phyloP scores from a whole-genome alignment of 2,888 invertebrate genomes.

The Stenodera caucasica region DNA sequence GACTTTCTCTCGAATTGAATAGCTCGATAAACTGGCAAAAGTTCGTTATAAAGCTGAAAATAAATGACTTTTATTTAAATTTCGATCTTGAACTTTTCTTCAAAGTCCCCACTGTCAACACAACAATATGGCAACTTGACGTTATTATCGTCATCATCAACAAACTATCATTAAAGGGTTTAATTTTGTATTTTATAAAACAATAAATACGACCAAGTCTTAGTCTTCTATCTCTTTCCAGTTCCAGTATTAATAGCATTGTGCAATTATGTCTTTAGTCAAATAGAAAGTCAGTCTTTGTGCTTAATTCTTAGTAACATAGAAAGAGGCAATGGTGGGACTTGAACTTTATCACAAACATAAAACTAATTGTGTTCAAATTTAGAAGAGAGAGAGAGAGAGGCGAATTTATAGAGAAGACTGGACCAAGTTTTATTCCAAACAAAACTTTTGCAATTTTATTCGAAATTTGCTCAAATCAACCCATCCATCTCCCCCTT shows the following conservation, averaged over 20 bases:
- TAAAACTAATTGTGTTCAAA: neutral
- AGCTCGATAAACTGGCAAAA: neutral
- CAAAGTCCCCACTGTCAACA: too few species aligned
- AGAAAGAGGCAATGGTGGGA: constrained; percentile 3
- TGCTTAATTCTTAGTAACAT: constrained; percentile 15
- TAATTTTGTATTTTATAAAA: neutral
- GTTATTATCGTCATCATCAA: neutral
- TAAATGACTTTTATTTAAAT: neutral
- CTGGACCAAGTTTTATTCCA: constrained; percentile 24
- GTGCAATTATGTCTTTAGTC: constrained; percentile 21
- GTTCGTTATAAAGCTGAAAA: neutral
- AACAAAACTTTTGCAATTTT: constrained; percentile 29
- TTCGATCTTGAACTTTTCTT: neutral
- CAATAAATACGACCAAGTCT: neutral
- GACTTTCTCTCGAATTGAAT: neutral
- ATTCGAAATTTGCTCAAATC: constrained; percentile 11
- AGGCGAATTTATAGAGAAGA: neutral
- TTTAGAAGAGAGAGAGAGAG: neutral
- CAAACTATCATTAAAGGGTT: neutral
- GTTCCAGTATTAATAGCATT: too few species aligned
- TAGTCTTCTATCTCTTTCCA: neutral
- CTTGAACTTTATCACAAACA: constrained; percentile 24
- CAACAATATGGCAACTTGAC: neutral
- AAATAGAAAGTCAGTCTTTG: constrained; percentile 28
- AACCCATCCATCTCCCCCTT: neutral